Base-by-base conservation (phyloP, 2,888 invertebrate species). In the Ischnura elegans region DNA sequence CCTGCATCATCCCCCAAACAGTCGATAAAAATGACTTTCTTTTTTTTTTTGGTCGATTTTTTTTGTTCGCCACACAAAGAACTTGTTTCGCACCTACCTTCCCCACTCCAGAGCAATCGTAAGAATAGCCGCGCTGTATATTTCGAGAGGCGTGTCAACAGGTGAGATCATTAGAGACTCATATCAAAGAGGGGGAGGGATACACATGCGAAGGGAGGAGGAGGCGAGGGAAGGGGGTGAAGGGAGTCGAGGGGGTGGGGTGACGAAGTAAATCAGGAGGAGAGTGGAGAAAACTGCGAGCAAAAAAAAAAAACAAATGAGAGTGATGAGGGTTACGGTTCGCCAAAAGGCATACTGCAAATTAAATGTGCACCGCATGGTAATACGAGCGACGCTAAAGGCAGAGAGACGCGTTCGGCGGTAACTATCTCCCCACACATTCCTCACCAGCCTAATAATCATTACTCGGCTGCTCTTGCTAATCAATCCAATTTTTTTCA, bases 101-200 rank as follows among this genome's bases (percentile, higher is more conserved):
- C 36, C 25, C 76, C 76, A 76, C 76, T 61, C 29, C 13, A 2
- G n/a, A n/a, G 5, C 76, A 76, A 36, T 76, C 76, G 76, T 76
- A n/a, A 76, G 76, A 76, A 76, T 36, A 10, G 76, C 76, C 29
- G 76, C 10, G 36, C 76, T 76, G 36, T 76, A n/a, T 76, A 36
- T 76, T 76, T 76, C 76, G 76, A 76, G 76, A 36, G 76, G 76
- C 76, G 76, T 76, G 36, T 76, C 76, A 76, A 76, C 76, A 76
- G 76, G 29, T 76, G 36, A 76, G 76, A 36, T 76, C 76, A 76
- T 76, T 76, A 76, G 76, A 76, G 36, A 29, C 76, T 76, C 36
- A 36, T 36, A 76, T 36, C 76, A 36, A 16, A 76, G 76, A 25
- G 76, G 76, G 36, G 76, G 29, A 61, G 47, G 47, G 47, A 47